These are phyloP conservation scores for Aphidius colemani DNA, from an alignment of 2,888 invertebrate species.

Conservation along the genomic window DNA sequence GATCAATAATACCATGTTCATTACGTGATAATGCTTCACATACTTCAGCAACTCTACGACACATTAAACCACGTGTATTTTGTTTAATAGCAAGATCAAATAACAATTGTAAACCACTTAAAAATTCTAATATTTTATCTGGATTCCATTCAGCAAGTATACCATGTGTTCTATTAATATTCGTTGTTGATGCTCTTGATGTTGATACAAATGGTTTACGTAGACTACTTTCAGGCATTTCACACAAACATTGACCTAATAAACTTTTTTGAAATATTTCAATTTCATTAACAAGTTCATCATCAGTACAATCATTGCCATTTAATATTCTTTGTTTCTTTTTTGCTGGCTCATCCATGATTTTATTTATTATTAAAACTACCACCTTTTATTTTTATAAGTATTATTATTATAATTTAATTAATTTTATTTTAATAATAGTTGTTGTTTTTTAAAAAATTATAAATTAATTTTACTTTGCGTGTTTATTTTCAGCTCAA, in stretches of 20 bases:
- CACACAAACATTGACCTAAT: conserved; percentile 79
- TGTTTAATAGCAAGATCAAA: conserved; percentile 86
- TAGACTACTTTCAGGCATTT: conserved; percentile 72
- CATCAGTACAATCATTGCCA: conserved; percentile 65
- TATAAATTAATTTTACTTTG: conserved; percentile 16
- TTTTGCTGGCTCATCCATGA: conserved; percentile 83
- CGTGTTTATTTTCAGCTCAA: conserved; percentile 37
- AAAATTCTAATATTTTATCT: conserved; percentile 74
- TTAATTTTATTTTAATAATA: conserved; percentile 15
- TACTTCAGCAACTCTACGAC: conserved; percentile 78
- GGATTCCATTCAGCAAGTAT: conserved; percentile 67
- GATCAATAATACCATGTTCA: conserved; percentile 82
- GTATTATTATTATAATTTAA: no score
- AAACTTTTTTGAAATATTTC: conserved; percentile 70
- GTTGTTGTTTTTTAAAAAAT: background rate
- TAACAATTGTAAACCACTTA: conserved; percentile 81
- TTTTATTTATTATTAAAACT: conserved; percentile 55
- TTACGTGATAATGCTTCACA: conserved; percentile 80
- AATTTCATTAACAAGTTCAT: conserved; percentile 60
- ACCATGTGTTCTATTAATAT: conserved; percentile 11
- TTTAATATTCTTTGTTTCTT: conserved; percentile 76
- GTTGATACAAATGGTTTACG: conserved; percentile 71
- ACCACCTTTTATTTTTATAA: conserved; percentile 23
- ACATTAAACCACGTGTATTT: conserved; percentile 80
- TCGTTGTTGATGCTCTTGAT: conserved; percentile 63